These are phyloP conservation scores for Trematomus loennbergii DNA, from an alignment of 2,113 vertebrate genomes.

Conservation along the genomic window DNA sequence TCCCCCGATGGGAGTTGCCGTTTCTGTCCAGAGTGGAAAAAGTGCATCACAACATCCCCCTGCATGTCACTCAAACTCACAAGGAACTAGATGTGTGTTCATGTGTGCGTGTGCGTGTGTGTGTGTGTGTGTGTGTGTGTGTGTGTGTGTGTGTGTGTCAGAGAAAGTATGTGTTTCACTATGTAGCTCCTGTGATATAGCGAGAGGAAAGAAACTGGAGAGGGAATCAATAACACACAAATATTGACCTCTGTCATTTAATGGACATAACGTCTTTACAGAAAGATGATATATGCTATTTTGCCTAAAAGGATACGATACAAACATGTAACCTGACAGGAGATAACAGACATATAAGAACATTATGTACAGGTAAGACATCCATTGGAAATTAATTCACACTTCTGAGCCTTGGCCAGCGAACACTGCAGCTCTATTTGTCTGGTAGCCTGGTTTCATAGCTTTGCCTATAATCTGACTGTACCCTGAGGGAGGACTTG, in stretches of 20 bases:
- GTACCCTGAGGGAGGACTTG: conserved; percentile 34
- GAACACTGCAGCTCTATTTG: background rate
- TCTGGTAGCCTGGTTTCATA: conserved; percentile 40
- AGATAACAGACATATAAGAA: background rate
- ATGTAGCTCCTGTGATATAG: background rate
- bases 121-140: background rate
- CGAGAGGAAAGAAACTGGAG: conserved; percentile 17
- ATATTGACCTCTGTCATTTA: background rate
- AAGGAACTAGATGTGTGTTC: too few species aligned
- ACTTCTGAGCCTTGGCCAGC: background rate
- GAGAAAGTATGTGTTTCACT: background rate
- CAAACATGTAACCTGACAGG: background rate
- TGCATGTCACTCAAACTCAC: background rate
- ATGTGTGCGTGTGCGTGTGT: too few species aligned
- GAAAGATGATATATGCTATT: background rate
- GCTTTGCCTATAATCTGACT: conserved; percentile 40
- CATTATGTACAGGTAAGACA: background rate
- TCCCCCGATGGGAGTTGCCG: conserved; percentile 12
- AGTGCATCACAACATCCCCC: conserved; percentile 14
- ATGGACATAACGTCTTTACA: background rate
- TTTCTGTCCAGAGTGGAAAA: conserved; percentile 7
- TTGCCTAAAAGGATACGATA: background rate
- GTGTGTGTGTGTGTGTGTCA: background rate
- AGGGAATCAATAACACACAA: conserved; percentile 42
- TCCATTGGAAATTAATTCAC: background rate